These are phyloP conservation scores for Megaptera novaeangliae DNA, from an alignment of 2,113 vertebrate genomes.

Conservation along the genomic window DNA sequence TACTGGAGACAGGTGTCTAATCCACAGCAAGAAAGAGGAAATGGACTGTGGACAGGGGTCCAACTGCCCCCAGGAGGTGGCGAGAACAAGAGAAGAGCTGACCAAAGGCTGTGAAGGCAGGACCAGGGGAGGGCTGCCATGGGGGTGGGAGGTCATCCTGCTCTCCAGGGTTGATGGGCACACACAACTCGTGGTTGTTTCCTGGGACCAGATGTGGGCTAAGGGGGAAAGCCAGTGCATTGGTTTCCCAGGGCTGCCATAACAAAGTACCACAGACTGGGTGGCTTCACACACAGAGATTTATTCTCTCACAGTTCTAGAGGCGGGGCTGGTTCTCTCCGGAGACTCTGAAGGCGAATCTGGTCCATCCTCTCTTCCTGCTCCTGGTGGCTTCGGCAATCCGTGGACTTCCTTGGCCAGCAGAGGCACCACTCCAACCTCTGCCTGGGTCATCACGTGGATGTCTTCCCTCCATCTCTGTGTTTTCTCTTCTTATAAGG, in stretches of 20 bases:
- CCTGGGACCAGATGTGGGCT: no score
- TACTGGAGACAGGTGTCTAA: background rate
- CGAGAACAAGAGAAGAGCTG: background rate
- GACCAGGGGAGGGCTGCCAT: background rate
- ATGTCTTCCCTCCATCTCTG: background rate
- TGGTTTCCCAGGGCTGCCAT: rapidly evolving
- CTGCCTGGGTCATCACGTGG: rapidly evolving
- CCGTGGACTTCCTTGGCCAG: rapidly evolving
- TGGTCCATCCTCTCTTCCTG: rapidly evolving
- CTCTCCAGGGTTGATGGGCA: background rate
- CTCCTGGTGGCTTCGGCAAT: background rate
- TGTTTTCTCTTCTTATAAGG: background rate
- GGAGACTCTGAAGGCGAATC: background rate
- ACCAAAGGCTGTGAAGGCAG: background rate
- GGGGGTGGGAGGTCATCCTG: background rate
- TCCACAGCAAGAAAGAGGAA: background rate
- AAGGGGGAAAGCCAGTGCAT: background rate
- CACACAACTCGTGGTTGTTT: rapidly evolving
- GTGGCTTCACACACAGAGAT: rapidly evolving
- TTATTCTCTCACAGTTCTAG: background rate
- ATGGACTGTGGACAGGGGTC: background rate
- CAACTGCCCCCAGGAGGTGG: background rate
- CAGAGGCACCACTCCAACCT: rapidly evolving
- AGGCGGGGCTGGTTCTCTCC: rapidly evolving
- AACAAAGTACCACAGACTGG: rapidly evolving